Percentiles rank a stretch among this genome's conserved stretches.
Evolutionary conservation across 2,797 vertebrate genomes (phyloP).

Genomic region (Hephaestus fuliginosus): DNA sequence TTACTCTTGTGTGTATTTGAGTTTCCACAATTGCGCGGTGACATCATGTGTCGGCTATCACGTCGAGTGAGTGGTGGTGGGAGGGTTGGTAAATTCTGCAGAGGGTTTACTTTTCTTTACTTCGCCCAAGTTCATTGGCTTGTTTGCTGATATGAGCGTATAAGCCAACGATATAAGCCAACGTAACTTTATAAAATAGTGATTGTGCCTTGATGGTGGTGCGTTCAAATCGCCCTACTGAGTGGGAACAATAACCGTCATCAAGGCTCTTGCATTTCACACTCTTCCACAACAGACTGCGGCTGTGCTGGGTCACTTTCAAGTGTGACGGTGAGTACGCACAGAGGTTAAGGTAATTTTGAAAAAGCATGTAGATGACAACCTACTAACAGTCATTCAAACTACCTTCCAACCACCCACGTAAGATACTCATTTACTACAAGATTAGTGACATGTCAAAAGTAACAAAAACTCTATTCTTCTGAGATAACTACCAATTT

Average conservation of each 20-base stretch:
- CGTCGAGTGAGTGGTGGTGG: neutral
- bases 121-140: conserved; percentile 32
- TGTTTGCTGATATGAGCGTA: conserved; percentile 34
- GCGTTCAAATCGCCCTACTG: neutral
- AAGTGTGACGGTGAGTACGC: neutral
- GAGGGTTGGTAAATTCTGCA: conserved; percentile 28
- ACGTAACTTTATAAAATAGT: conserved; percentile 1
- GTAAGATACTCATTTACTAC: conserved; percentile 2
- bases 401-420: neutral
- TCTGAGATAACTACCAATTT: conserved; percentile 18
- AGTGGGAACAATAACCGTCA: conserved; percentile 15
- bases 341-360: conserved; percentile 1
- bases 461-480: neutral
- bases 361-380: neutral
- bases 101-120: conserved; percentile 19
- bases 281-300: conserved; percentile 1
- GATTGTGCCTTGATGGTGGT: neutral
- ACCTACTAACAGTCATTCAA: conserved; percentile 7
- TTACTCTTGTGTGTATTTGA: conserved; percentile 17
- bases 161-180: no score
- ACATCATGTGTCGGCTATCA: conserved; percentile 40
- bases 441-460: conserved; percentile 7
- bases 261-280: conserved; percentile 1
- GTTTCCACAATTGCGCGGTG: conserved; percentile 27
- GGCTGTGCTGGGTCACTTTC: neutral